Conservation (phyloP, 2,113 vertebrate genomes). For the Hemiprocne comata region DNA sequence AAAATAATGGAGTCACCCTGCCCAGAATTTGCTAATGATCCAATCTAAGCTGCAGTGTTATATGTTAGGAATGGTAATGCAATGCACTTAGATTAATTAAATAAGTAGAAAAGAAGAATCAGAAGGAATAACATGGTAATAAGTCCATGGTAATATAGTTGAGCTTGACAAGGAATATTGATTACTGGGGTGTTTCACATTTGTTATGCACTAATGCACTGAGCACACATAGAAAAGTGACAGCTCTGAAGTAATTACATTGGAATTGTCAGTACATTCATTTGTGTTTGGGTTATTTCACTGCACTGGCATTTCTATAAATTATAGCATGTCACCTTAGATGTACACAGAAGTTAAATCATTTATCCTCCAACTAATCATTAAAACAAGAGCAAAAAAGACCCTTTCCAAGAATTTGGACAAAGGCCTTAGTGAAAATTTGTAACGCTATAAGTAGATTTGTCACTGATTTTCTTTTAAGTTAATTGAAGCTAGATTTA, state of each 20-base stretch:
- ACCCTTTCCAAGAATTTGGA: neutral
- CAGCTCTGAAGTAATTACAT: conserved; percentile 66
- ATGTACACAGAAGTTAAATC: conserved; percentile 58
- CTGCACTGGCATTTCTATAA: conserved; percentile 61
- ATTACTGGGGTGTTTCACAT: conserved; percentile 47
- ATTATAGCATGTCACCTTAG: conserved; percentile 57
- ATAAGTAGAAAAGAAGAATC: conserved; percentile 26
- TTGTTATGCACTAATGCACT: conserved; percentile 54
- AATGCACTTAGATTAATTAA: neutral
- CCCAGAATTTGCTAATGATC: neutral
- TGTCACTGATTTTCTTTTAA: neutral
- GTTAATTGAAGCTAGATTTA: neutral
- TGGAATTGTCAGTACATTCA: conserved; percentile 63
- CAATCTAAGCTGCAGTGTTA: neutral
- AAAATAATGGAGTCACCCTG: neutral
- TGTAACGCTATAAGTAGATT: neutral
- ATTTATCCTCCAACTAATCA: conserved; percentile 49
- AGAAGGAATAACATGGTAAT: conserved; percentile 39
- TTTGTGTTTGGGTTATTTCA: conserved; percentile 63
- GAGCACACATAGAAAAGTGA: conserved; percentile 29
- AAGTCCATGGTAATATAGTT: conserved; percentile 43
- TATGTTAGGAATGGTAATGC: neutral
- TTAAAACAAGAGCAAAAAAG: neutral
- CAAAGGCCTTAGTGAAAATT: neutral
- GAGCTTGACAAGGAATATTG: conserved; percentile 64